Percentiles rank a stretch among this genome's conserved stretches.
Conservation (phyloP, 2,113 vertebrate genomes). For the Gallinago undulata region DNA sequence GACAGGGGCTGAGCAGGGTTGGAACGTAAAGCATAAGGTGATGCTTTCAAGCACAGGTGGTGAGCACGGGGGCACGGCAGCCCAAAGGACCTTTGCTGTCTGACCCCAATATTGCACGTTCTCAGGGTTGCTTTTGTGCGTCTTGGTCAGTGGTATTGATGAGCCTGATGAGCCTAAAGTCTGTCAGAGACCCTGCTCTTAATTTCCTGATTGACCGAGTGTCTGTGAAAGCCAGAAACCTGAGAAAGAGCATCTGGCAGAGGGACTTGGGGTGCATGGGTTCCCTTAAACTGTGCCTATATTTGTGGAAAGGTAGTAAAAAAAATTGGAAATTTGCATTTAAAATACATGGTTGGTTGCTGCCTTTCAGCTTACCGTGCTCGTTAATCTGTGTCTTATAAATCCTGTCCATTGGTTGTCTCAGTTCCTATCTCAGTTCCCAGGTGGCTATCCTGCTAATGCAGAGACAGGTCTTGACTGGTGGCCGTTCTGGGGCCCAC, state of each 20-base stretch:
- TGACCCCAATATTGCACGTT: not conserved
- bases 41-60: not conserved
- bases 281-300: not conserved
- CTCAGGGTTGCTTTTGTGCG: accelerated
- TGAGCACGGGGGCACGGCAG: accelerated
- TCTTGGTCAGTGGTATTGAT: not conserved
- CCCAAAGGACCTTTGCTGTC: not conserved
- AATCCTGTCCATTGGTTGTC: accelerated
- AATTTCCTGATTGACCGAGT: not conserved
- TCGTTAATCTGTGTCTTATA: accelerated
- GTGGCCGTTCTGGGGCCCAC: not conserved
- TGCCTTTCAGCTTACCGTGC: not conserved
- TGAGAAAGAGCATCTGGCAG: not conserved
- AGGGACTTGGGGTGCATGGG: not conserved
- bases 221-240: not conserved
- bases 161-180: not conserved
- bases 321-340: not conserved
- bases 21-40: not conserved
- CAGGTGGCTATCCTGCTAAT: not conserved
- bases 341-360: not conserved
- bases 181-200: not conserved
- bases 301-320: not conserved
- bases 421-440: not conserved
- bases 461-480: not conserved
- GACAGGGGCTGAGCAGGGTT: not conserved